These are phyloP conservation scores for Phylloscopus trochiloides DNA, from an alignment of 2,113 vertebrate species.

Conservation along the genomic window DNA sequence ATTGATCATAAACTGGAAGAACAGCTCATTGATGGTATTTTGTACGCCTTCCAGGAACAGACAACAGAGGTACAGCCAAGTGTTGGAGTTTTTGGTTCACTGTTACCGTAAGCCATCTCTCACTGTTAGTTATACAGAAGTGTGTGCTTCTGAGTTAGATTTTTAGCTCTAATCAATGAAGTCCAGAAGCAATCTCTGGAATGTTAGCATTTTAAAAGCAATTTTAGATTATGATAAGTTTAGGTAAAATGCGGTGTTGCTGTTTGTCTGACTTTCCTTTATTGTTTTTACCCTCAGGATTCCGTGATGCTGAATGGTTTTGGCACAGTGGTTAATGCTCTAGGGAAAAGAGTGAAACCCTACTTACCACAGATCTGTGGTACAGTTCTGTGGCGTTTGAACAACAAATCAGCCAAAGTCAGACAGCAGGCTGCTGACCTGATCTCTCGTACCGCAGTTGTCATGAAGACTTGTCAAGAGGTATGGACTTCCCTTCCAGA, in stretches of 20 bases:
- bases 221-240: not conserved
- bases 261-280: not conserved
- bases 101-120: not conserved
- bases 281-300: slow-evolving; percentile 75
- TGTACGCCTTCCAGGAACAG: slow-evolving; percentile 98
- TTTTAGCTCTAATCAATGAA: not conserved
- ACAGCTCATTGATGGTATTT: slow-evolving; percentile 95
- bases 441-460: slow-evolving; percentile 97
- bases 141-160: not conserved
- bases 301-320: slow-evolving; percentile 99
- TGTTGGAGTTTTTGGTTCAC: not conserved
- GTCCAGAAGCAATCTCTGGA: not conserved
- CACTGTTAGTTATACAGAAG: not conserved
- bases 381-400: slow-evolving; percentile 97
- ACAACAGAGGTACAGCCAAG: slow-evolving; percentile 87
- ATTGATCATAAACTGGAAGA: slow-evolving; percentile 99
- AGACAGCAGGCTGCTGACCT: slow-evolving; percentile 96
- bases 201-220: not conserved
- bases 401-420: slow-evolving; percentile 98
- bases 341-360: slow-evolving; percentile 96
- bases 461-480: slow-evolving; percentile 99
- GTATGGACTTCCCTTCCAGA: slow-evolving; percentile 57
- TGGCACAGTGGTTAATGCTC: slow-evolving; percentile 96
- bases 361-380: slow-evolving; percentile 98
- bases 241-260: not conserved